Conservation (phyloP, 2,888 invertebrate species). For the Rhaphigaster nebulosa region DNA sequence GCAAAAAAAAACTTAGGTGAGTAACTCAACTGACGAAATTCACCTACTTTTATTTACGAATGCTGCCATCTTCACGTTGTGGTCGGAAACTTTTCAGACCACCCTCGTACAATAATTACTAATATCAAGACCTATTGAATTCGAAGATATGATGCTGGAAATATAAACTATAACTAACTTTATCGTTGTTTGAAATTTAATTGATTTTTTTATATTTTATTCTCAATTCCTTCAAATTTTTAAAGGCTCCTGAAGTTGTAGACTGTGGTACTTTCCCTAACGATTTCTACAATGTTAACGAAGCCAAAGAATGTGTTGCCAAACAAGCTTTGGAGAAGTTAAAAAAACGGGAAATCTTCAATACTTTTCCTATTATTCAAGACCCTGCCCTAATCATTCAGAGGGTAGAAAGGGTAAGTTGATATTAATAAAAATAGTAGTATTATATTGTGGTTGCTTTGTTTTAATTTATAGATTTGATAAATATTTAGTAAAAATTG, state of each 20-base stretch:
- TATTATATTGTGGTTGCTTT: not conserved
- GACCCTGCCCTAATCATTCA: constrained; percentile 48
- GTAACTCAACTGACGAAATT: too few relatives aligned
- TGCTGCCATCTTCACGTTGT: too few relatives aligned
- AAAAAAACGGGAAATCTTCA: constrained; percentile 44
- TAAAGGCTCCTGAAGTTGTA: constrained; percentile 44
- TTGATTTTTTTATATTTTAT: too few relatives aligned
- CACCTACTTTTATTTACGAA: too few relatives aligned
- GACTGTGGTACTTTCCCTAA: constrained; percentile 59
- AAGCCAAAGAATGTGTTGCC: constrained; percentile 59
- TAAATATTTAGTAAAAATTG: not conserved
- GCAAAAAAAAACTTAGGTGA: too few relatives aligned
- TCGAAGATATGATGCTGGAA: too few relatives aligned
- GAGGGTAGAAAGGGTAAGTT: constrained; percentile 16
- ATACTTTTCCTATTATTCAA: constrained; percentile 32
- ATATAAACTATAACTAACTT: too few relatives aligned
- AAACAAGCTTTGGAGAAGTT: constrained; percentile 58
- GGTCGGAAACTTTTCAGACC: too few relatives aligned
- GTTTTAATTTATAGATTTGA: not conserved
- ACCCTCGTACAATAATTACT: too few relatives aligned
- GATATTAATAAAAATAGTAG: not conserved
- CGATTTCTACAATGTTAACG: constrained; percentile 45
- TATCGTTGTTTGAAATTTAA: too few relatives aligned
- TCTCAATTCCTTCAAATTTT: not conserved
- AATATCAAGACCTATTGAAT: too few relatives aligned